A percentile compares a stretch with the other conserved stretches of the same genome.
Conservation (phyloP, 2,888 invertebrate species). For the Orthosia gracilis region DNA sequence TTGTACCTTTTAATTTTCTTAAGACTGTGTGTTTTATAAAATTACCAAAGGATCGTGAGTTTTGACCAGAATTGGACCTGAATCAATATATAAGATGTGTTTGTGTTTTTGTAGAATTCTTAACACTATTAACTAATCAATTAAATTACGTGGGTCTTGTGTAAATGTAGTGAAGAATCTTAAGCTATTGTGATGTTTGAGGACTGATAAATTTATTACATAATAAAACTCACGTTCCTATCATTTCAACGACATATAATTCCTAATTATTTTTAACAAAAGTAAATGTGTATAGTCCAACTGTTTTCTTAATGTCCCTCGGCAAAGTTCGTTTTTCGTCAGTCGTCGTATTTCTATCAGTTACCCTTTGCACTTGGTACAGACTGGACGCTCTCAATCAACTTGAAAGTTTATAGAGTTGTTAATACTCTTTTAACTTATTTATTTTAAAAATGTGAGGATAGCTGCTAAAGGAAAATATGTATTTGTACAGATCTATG, state of each 20-base stretch:
- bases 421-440: too few relatives aligned
- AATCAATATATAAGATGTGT: constrained; percentile 1
- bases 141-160: not conserved
- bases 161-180: constrained; percentile 3
- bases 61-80: constrained; percentile 3
- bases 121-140: not conserved
- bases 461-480: too few relatives aligned
- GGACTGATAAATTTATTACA: too few relatives aligned
- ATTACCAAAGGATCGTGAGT: constrained; percentile 24
- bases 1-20: constrained; percentile 12
- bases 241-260: constrained; percentile 8
- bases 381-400: too few relatives aligned
- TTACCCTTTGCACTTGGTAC: too few relatives aligned
- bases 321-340: too few relatives aligned
- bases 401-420: too few relatives aligned
- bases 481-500: too few relatives aligned
- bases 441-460: too few relatives aligned
- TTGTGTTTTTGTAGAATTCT: not conserved
- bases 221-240: constrained; percentile 34
- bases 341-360: too few relatives aligned
- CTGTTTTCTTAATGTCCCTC: too few relatives aligned
- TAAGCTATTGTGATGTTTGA: not conserved
- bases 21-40: constrained; percentile 9
- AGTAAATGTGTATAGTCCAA: constrained; percentile 13
- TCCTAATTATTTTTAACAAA: constrained; percentile 13